Evolutionary conservation across 2,888 invertebrate genomes (phyloP), one percentile per base, ranked within the genome.

Genomic region (Cataglyphis cursor): DNA sequence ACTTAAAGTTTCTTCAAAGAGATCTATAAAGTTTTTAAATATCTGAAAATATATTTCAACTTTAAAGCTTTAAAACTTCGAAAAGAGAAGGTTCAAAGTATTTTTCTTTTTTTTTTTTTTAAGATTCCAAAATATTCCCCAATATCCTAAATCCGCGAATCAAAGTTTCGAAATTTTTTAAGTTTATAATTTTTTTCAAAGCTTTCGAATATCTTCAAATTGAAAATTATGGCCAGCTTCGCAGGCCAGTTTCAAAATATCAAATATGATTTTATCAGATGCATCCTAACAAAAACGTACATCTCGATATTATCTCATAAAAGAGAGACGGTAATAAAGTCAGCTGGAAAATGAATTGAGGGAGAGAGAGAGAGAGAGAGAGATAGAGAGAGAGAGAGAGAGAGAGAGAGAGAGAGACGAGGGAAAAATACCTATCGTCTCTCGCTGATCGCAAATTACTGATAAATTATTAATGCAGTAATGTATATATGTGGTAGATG

Each of bases 391-490:
- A 57, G 24, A 65, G 31, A 0, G 31, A 15, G 41, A 57, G 24
- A 65, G 31, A 0, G 31, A 15, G 31, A 5, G 31, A 12, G 4
- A 59, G 21, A 44, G 41, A 57, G 24, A 65, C 18, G 24, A 4
- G 44, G 44, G 57, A 41, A 31, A 44, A 64, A 54, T 41, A n/a
- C 24, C 41, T 44, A 57, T 66, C 44, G 18, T n/a, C 28, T n/a
- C 28, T 41, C 76, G 44, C 70, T 35, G 44, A 80, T 80, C 48
- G 61, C 70, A 59, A 80, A 70, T 70, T 70, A 70, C 78, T 59
- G 70, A 80, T 70, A 80, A 80, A 70, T 80, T 70, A 80, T 80
- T 59, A 59, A 80, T 70, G 70, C 59, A 12, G 44, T 48, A 70
- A 70, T 70, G 44, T 31, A 48, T 59, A 80, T 59, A 70, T 24